Percentiles rank a stretch among this genome's conserved stretches.
phyloP scores from a whole-genome alignment of 2,113 vertebrate genomes.

The Oceanites oceanicus region DNA sequence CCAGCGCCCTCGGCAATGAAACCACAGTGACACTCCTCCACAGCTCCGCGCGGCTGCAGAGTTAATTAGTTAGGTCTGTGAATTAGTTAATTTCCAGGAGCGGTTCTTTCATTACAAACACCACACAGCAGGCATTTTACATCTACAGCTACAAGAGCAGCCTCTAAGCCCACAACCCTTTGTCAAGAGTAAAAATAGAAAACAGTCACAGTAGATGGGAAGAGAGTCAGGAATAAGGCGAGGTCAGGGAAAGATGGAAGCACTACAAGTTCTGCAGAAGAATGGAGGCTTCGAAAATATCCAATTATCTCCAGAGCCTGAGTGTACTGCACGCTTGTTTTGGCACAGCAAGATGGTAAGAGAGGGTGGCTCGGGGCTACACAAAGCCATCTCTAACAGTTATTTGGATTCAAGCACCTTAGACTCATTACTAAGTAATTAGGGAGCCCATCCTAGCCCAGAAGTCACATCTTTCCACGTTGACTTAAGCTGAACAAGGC shows the following conservation, averaged over 20 bases:
- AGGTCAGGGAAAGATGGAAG: background rate
- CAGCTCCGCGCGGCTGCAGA: background rate
- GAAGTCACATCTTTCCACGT: background rate
- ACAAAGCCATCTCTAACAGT: background rate
- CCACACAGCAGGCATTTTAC: conserved; percentile 41
- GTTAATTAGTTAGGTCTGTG: conserved; percentile 40
- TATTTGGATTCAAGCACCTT: background rate
- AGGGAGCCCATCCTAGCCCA: background rate
- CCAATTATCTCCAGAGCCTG: background rate
- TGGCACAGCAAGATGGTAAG: background rate
- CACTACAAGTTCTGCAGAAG: background rate
- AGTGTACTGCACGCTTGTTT: background rate
- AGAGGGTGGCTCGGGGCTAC: background rate
- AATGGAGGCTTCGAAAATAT: background rate
- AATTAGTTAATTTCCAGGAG: conserved; percentile 59
- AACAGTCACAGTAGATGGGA: background rate
- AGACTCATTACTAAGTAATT: background rate
- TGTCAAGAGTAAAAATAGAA: conserved; percentile 37
- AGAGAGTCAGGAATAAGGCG: background rate
- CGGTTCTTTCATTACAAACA: background rate
- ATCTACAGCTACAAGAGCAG: conserved; percentile 37
- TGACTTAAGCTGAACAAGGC: background rate
- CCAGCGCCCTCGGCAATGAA: background rate
- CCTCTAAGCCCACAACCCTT: conserved; percentile 20
- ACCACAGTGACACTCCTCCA: background rate